Evolutionary conservation across 2,797 vertebrate genomes (phyloP), one percentile per base, ranked within the genome.

Genomic region (Tangara arthus): DNA sequence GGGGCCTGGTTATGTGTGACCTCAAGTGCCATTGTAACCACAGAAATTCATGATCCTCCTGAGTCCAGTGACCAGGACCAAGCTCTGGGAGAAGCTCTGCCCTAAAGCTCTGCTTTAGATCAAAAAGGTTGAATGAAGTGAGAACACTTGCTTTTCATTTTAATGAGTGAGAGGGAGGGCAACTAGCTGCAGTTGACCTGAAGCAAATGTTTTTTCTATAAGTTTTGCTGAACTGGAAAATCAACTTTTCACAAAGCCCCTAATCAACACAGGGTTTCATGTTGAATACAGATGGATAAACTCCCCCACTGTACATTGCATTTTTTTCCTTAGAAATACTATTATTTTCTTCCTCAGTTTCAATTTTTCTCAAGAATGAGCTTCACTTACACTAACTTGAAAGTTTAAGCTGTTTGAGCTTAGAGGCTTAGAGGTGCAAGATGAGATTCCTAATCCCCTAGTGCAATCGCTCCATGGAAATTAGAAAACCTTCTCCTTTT

Each of bases 191-290:
- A 89, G 79, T 0, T 95, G 94, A 96, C 89, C 87, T 89, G 79
- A 90, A 94, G 70, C 42, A 88, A 90, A 78, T 59, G 50, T 71
- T 88, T 94, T 92, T 78, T 88, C 88, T 79, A 17, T 81, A 94
- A 94, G 70, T 95, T 93, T 93, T 94, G 92, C 73, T 95, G 88
- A 95, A 95, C 94, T 96, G 94, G 95, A 95, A 95, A 95, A 96
- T 95, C 95, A 95, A 90, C 91, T 96, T 93, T 94, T 91, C 90
- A 90, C 90, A 94, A 95, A 88, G 77, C 52, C 63, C 47, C 52
- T 88, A 63, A 96, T 95, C 91, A 95, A 89, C 92, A 90, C 52
- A 76, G 77, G 32, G 66, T 76, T 94, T 92, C 52, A 76, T 39
- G 50, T 61, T 83, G 90, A 91, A 92, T 86, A 75, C 32, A 66